A percentile compares a stretch with the other conserved stretches of the same genome.
phyloP scores from a whole-genome alignment of 2,797 vertebrate genomes.

The Labeo calbasu region DNA sequence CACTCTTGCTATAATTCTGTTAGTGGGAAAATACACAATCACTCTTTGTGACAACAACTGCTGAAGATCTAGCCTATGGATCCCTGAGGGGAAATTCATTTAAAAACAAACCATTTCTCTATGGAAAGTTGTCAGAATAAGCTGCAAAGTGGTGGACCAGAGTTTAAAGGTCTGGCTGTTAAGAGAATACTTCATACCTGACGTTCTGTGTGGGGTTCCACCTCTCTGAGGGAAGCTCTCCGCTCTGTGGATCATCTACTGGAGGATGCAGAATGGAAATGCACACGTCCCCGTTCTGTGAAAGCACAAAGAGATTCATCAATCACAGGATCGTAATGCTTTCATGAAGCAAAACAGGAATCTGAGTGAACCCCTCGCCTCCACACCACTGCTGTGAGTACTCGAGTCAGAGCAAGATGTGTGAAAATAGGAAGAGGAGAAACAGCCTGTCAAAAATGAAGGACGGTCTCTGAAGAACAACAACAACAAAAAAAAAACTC shows the following conservation, averaged over 20 bases:
- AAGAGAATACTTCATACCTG: slow-evolving; percentile 77
- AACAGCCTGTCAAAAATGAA: slow-evolving; percentile 33
- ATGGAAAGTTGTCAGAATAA: not conserved
- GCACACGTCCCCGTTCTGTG: slow-evolving; percentile 94
- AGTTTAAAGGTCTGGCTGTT: too few species aligned
- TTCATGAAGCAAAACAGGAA: slow-evolving; percentile 12
- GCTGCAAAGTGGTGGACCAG: not conserved
- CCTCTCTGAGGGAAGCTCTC: slow-evolving; percentile 95
- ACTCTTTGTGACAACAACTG: slow-evolving; percentile 7
- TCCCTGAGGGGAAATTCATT: not conserved
- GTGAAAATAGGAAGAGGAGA: slow-evolving; percentile 26
- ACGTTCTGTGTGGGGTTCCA: slow-evolving; percentile 99
- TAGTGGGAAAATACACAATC: not conserved
- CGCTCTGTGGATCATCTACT: slow-evolving; percentile 95
- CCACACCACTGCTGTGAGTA: slow-evolving; percentile 10
- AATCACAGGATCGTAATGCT: not conserved
- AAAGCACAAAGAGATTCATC: slow-evolving; percentile 27
- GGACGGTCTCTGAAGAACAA: slow-evolving; percentile 5
- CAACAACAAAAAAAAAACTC: not conserved
- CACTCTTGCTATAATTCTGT: slow-evolving; percentile 8
- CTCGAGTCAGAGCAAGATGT: not conserved
- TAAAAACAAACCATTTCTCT: not conserved
- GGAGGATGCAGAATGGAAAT: slow-evolving; percentile 98
- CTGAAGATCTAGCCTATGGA: not conserved
- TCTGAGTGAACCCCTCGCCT: not conserved